phyloP scores from a whole-genome alignment of 92 coral and sea anemone genomes.

The Pocillopora grandis region DNA sequence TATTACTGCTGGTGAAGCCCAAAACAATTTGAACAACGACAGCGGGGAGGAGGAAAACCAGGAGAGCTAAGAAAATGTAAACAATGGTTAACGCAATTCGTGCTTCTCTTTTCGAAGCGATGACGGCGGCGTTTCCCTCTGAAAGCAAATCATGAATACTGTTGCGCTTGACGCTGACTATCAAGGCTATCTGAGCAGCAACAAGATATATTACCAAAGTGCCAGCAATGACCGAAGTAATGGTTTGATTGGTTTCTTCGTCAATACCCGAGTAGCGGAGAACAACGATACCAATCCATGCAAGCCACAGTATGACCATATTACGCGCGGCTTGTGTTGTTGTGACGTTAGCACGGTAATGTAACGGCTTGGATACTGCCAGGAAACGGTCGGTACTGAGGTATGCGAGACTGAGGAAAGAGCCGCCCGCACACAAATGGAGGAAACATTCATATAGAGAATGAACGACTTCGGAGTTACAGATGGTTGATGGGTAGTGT shows the following conservation, averaged over 20 bases:
- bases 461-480: conserved; percentile 42
- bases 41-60: conserved; percentile 54
- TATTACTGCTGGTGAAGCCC: conserved; percentile 42
- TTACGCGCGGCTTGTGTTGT: conserved; percentile 1
- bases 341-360: conserved; percentile 39
- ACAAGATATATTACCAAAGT: conserved; percentile 37
- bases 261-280: conserved; percentile 48
- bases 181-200: conserved; percentile 30
- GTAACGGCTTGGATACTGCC: conserved; percentile 55
- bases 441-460: conserved; percentile 49
- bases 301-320: conserved; percentile 36
- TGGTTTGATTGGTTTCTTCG: conserved; percentile 31
- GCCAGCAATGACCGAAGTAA: conserved; percentile 48
- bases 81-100: conserved; percentile 55
- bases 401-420: conserved; percentile 39
- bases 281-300: conserved; percentile 45
- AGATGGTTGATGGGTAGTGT: conserved; percentile 45
- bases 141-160: conserved; percentile 35
- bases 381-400: conserved; percentile 53
- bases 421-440: conserved; percentile 54
- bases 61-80: conserved; percentile 45
- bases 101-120: conserved; percentile 46
- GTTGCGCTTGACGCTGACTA: conserved; percentile 50
- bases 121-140: conserved; percentile 30
- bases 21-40: conserved; percentile 53